phyloP scores from a whole-genome alignment of 30 jellyfish, hydroid and myxozoan genomes.

The Cassiopea andromeda region DNA sequence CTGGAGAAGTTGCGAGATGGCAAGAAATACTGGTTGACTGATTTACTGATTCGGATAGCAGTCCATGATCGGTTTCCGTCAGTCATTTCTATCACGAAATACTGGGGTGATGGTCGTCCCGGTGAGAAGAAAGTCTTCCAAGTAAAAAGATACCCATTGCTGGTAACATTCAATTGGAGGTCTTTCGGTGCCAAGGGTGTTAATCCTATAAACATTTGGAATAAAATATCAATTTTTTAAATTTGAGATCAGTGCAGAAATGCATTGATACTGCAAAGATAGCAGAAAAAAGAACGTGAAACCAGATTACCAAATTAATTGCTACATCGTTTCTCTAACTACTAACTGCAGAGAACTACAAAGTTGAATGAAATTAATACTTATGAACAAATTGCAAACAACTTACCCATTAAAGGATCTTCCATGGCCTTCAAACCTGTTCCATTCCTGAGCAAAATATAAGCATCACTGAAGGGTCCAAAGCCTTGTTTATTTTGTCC shows the following conservation, averaged over 20 bases:
- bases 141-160: slow-evolving; percentile 65
- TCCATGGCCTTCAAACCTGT: slow-evolving; percentile 14
- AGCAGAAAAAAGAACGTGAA: too few relatives aligned
- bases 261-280: too few relatives aligned
- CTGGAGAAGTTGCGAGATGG: neutral
- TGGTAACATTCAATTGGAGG: slow-evolving; percentile 66
- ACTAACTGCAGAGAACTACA: neutral
- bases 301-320: too few relatives aligned
- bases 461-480: slow-evolving; percentile 86
- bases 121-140: slow-evolving; percentile 86
- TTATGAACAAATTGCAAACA: neutral
- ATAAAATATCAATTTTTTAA: too few relatives aligned
- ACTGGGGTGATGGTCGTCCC: slow-evolving; percentile 83
- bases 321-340: too few relatives aligned
- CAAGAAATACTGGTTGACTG: slow-evolving; percentile 14
- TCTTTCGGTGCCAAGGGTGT: slow-evolving; percentile 88
- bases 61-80: slow-evolving; percentile 62
- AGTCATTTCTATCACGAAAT: slow-evolving; percentile 40
- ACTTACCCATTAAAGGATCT: slow-evolving; percentile 25
- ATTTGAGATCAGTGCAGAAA: too few relatives aligned
- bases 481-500: slow-evolving; percentile 81
- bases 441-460: slow-evolving; percentile 40
- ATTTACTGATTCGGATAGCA: slow-evolving; percentile 14
- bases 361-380: neutral
- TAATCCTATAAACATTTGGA: slow-evolving; percentile 14